Conservation (phyloP, 2,113 vertebrate species). For the Mus spicilegus region DNA sequence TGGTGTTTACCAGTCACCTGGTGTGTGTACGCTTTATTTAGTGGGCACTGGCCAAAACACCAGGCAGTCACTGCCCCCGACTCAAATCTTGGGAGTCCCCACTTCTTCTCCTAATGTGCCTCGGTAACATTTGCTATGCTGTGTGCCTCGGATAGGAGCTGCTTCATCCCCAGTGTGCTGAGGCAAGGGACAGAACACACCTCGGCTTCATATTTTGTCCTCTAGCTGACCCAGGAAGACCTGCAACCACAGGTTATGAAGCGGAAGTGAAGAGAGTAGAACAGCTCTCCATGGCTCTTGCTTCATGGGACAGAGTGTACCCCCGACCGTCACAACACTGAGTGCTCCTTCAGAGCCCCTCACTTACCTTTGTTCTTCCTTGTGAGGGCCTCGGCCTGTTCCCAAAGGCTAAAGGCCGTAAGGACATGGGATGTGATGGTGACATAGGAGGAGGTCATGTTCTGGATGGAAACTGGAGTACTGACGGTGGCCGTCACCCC, state of each 20-base stretch:
- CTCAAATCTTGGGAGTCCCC: neutral
- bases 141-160: rapidly evolving
- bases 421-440: constrained; percentile 94
- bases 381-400: constrained; percentile 91
- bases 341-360: constrained; percentile 45
- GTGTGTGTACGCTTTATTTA: rapidly evolving
- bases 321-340: neutral
- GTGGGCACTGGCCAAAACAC: rapidly evolving
- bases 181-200: neutral
- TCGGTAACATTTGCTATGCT: neutral
- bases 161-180: neutral
- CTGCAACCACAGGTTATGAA: rapidly evolving
- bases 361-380: constrained; percentile 92
- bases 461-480: constrained; percentile 90
- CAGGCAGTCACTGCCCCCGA: too few species aligned
- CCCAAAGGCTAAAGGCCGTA: constrained; percentile 93
- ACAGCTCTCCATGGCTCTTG: neutral
- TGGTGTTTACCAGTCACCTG: neutral
- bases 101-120: neutral
- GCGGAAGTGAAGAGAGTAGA: neutral
- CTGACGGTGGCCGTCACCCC: constrained; percentile 80
- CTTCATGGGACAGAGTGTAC: neutral
- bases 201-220: neutral
- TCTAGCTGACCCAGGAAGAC: neutral
- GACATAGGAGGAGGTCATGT: constrained; percentile 92